Base-by-base conservation (phyloP, 2,888 invertebrate genomes). In the Nomada flava region DNA sequence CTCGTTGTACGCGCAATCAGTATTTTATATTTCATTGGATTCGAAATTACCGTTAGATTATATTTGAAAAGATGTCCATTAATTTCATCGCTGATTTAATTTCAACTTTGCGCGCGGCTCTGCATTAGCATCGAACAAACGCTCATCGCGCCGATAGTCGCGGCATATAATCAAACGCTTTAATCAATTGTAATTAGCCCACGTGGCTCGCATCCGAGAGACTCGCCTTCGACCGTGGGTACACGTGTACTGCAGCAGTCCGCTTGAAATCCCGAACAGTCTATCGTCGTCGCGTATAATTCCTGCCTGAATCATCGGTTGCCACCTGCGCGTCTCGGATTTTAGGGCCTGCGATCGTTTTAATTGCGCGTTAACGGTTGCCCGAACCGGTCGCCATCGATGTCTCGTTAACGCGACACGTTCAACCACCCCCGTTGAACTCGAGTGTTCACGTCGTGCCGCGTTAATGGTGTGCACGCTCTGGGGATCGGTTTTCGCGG, bases 341-440 rank as follows among this genome's bases (percentile, higher is more conserved):
- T 82, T 79, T 65, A 7, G 52, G 52, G 42, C 50, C 55, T 62
- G 62, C 59, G 69, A 78, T 82, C 83, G 77, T 86, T 88, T 88
- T 84, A 88, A 88, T 88, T 83, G 85, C 86, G 71, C 83, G 82
- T 85, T 88, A 88, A 88, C 85, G 82, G 83, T 75, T 81, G 81
- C 83, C 88, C 78, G 64, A 82, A 67, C 52, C 74, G 74, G 53
- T 75, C 64, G 74, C 76, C 77, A 82, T 83, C 85, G 82, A 57
- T 69, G 86, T 82, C 83, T 86, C 87, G 84, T 88, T 88, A 88
- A 88, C 88, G 73, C 74, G 80, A 78, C 84, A 67, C 69, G 77
- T 44, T 59, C 79, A 76, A 67, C 82, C 70, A 55, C 72, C 75
- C 71, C 75, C 70, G 47, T 36, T 76, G 75, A 69, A 84, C 84